A percentile compares a stretch with the other conserved stretches of the same genome.
These are phyloP conservation scores for Ophraella communa DNA, from an alignment of 2,888 invertebrate species.

Conservation along the genomic window DNA sequence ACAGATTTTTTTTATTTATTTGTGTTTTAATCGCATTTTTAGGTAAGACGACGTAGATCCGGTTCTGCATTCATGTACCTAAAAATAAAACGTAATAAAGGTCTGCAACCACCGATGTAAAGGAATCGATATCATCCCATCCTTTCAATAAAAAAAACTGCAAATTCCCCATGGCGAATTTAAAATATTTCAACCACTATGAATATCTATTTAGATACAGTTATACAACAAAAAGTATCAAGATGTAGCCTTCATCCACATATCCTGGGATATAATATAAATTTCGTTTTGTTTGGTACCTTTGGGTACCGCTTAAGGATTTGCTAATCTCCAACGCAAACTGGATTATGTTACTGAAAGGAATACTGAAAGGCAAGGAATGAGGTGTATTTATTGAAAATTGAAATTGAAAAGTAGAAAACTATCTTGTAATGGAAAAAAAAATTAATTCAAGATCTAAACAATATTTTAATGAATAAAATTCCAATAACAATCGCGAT, in stretches of 20 bases:
- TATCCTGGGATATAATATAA: constrained; percentile 4
- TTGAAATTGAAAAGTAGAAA: too few species aligned
- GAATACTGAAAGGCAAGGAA: background rate
- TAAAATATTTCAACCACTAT: background rate
- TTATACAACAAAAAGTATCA: constrained; percentile 6
- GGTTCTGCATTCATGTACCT: background rate
- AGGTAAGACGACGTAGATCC: background rate
- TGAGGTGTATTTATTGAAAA: background rate
- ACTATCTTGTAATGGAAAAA: too few species aligned
- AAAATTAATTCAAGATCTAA: too few species aligned
- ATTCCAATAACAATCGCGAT: too few species aligned
- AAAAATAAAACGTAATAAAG: background rate
- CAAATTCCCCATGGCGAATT: constrained; percentile 16
- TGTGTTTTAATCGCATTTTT: background rate
- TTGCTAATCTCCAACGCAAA: constrained; percentile 11
- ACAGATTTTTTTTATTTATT: background rate
- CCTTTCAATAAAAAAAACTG: background rate
- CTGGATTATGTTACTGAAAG: constrained; percentile 5
- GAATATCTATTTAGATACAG: constrained; percentile 2
- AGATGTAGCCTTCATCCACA: background rate
- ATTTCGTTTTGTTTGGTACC: background rate
- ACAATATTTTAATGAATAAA: too few species aligned
- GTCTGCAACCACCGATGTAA: background rate
- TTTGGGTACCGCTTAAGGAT: background rate
- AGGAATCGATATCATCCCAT: background rate